Evolutionary conservation across 2,113 vertebrate species (phyloP).

Genomic region (Halichoeres trimaculatus): DNA sequence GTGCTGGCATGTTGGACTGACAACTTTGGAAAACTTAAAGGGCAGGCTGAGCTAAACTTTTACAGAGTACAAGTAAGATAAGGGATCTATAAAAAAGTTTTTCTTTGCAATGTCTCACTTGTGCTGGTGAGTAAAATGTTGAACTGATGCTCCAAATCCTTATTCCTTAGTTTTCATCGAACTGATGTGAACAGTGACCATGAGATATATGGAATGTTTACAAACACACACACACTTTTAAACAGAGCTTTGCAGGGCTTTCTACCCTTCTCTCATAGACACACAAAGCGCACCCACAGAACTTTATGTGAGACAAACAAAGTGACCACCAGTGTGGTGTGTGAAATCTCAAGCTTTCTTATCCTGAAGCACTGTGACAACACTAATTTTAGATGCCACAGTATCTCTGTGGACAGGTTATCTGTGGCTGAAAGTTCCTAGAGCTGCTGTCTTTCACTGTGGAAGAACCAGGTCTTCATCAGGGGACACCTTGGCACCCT

Average conservation of each 20-base stretch:
- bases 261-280: background rate
- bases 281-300: background rate
- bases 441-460: conserved; percentile 43
- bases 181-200: too few relatives aligned
- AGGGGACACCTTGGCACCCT: conserved; percentile 62
- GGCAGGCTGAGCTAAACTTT: too few relatives aligned
- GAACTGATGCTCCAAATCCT: too few relatives aligned
- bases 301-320: conserved; percentile 42
- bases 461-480: conserved; percentile 67
- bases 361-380: conserved; percentile 58
- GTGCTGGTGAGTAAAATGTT: too few relatives aligned
- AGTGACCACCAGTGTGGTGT: conserved; percentile 53
- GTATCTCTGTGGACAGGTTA: conserved; percentile 67
- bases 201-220: too few relatives aligned
- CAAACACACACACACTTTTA: too few relatives aligned
- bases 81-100: too few relatives aligned
- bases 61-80: too few relatives aligned
- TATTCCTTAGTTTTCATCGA: too few relatives aligned
- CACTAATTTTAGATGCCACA: conserved; percentile 75
- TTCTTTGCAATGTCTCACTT: too few relatives aligned
- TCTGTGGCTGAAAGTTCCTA: conserved; percentile 47
- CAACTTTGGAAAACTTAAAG: too few relatives aligned
- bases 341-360: conserved; percentile 65
- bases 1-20: too few relatives aligned
- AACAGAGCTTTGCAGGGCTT: background rate